Evolutionary conservation across 1,140 invertebrate genomes (phyloP).

Genomic region (Manduca sexta): DNA sequence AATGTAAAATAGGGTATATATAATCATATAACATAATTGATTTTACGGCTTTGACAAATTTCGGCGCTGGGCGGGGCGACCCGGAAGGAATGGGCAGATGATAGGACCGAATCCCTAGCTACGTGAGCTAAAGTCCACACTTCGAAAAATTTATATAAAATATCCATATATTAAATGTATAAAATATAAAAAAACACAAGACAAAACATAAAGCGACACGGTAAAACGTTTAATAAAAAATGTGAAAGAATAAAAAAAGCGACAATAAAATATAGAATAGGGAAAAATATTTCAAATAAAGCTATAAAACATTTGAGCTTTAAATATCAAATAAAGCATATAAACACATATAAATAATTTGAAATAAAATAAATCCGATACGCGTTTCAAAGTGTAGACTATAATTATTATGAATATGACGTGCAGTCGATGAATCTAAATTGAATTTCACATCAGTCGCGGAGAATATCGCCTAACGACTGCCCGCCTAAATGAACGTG

Average conservation of each 20-base stretch:
- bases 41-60: slow-evolving; percentile 42
- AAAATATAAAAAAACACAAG: too few relatives aligned
- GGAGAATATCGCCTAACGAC: slow-evolving; percentile 33
- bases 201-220: too few relatives aligned
- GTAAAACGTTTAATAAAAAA: too few relatives aligned
- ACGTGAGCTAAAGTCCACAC: slow-evolving; percentile 55
- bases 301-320: slow-evolving; percentile 1
- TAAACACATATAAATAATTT: slow-evolving; percentile 8
- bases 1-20: slow-evolving; percentile 51
- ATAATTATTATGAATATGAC: slow-evolving; percentile 32
- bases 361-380: slow-evolving; percentile 3
- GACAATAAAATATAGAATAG: slow-evolving; percentile 6
- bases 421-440: slow-evolving; percentile 51
- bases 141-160: slow-evolving; percentile 43
- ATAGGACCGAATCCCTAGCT: slow-evolving; percentile 48
- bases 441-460: slow-evolving; percentile 16
- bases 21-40: slow-evolving; percentile 34
- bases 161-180: background rate
- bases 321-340: slow-evolving; percentile 10
- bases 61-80: slow-evolving; percentile 69
- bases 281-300: slow-evolving; percentile 9
- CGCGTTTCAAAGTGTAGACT: slow-evolving; percentile 62
- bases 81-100: slow-evolving; percentile 39
- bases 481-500: slow-evolving; percentile 53
- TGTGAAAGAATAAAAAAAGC: background rate